Conservation (phyloP, 1,140 invertebrate genomes). For the Monomorium pharaonis region DNA sequence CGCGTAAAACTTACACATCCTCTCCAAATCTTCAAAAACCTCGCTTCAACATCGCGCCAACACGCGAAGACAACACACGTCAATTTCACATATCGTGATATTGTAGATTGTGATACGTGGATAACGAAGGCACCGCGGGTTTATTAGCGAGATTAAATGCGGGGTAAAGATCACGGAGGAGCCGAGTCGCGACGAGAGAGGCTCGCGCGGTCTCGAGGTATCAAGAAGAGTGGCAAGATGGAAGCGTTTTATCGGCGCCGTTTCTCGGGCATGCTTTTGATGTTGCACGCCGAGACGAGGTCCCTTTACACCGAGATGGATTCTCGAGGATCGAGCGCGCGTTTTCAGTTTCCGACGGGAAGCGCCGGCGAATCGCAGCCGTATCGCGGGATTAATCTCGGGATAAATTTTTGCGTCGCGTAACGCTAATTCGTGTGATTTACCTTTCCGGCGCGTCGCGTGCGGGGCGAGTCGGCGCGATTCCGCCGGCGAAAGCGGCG, state of each 20-base stretch:
- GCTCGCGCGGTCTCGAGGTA: neutral
- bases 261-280: constrained; percentile 28
- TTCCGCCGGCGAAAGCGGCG: neutral
- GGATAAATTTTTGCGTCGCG: neutral
- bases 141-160: neutral
- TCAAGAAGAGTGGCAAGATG: neutral
- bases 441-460: neutral
- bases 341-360: constrained; percentile 60
- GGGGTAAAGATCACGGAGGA: neutral
- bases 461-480: neutral
- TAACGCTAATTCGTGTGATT: neutral
- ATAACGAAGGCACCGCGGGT: neutral
- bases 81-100: neutral
- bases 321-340: constrained; percentile 18
- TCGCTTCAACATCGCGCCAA: neutral
- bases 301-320: constrained; percentile 34
- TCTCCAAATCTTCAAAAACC: neutral
- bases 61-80: no score
- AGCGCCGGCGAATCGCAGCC: constrained; percentile 5
- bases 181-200: neutral
- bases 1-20: neutral
- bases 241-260: constrained; percentile 10
- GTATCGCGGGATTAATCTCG: neutral
- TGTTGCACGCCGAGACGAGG: constrained; percentile 43
- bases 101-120: neutral